Evolutionary conservation across 2,113 vertebrate genomes (phyloP).

Genomic region (Puntigrus tetrazona): DNA sequence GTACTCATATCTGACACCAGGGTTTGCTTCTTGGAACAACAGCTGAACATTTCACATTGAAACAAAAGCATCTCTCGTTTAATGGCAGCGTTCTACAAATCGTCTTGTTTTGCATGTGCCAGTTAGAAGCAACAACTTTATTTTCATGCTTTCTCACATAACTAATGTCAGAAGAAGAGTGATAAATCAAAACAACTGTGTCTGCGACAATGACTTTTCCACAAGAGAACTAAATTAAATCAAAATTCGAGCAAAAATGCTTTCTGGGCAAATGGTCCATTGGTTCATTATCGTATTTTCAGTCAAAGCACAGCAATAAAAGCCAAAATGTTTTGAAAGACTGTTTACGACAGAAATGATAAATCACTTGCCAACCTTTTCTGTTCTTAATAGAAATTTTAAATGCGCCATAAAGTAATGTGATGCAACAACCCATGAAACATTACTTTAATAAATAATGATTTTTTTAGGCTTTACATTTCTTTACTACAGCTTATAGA

Average conservation of each 20-base stretch:
- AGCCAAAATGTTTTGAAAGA: background rate
- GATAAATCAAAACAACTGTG: background rate
- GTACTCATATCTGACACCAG: constrained; percentile 90
- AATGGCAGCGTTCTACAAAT: background rate
- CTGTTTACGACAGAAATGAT: background rate
- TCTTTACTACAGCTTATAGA: background rate
- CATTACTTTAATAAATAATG: background rate
- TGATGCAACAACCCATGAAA: background rate
- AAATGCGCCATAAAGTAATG: background rate
- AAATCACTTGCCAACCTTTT: background rate
- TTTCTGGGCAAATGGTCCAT: background rate
- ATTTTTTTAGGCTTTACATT: background rate
- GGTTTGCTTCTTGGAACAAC: constrained; percentile 92
- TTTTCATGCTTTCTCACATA: constrained; percentile 1
- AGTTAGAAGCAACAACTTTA: background rate
- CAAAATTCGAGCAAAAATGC: background rate
- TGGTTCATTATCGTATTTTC: background rate
- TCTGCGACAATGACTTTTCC: background rate
- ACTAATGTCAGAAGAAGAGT: background rate
- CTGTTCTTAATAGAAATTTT: background rate
- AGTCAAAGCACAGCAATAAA: background rate
- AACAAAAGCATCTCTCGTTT: background rate
- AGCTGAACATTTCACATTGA: constrained; percentile 74
- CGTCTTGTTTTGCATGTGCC: constrained; percentile 1
- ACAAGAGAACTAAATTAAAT: background rate